phyloP scores from a whole-genome alignment of 2,113 vertebrate species.

The Brachypodius melanocephalos region DNA sequence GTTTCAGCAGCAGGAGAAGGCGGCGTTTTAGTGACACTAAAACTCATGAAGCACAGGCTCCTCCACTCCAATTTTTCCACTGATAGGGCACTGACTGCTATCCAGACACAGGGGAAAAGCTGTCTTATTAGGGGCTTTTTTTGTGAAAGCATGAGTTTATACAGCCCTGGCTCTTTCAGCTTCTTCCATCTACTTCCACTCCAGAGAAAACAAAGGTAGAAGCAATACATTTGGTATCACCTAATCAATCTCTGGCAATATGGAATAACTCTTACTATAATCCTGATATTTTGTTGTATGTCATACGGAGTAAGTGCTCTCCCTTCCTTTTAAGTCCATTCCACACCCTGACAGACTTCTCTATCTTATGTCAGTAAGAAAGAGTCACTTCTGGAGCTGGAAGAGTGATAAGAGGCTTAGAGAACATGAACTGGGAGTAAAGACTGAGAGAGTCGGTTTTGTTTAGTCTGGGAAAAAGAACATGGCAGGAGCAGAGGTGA shows the following conservation, averaged over 20 bases:
- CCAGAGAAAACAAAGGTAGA: neutral
- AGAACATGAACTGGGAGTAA: neutral
- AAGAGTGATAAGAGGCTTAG: neutral
- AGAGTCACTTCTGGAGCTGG: neutral
- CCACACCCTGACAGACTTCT: neutral
- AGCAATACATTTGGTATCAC: neutral
- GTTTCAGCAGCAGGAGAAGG: neutral
- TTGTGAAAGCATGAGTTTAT: neutral
- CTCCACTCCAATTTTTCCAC: neutral
- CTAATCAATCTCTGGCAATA: neutral
- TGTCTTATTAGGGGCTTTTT: neutral
- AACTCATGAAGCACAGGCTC: neutral
- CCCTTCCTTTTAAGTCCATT: neutral
- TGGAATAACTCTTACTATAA: neutral
- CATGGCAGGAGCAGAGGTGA: neutral
- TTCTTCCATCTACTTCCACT: neutral
- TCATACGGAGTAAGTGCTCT: neutral
- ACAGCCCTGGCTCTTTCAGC: neutral
- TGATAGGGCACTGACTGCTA: neutral
- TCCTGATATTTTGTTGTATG: neutral
- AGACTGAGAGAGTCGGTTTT: neutral
- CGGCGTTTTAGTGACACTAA: neutral
- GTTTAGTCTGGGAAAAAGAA: constrained; percentile 37
- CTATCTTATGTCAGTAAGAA: neutral
- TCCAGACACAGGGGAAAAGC: neutral